phyloP scores from a whole-genome alignment of 1,140 invertebrate species.

The Eurosta solidaginis region DNA sequence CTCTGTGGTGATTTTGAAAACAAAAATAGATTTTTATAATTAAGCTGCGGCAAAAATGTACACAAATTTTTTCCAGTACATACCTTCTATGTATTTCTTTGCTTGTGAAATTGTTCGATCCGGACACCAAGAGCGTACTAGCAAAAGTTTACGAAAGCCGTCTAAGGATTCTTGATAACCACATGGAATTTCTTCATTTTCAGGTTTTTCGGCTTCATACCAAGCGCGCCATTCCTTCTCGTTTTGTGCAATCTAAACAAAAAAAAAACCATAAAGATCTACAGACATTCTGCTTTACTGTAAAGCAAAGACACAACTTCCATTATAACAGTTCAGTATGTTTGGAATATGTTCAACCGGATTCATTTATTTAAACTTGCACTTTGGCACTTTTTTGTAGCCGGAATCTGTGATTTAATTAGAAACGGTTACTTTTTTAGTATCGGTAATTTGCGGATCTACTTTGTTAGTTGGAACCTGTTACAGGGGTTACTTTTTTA shows the following conservation, averaged over 20 bases:
- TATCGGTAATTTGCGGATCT: too few species aligned
- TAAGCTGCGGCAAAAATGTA: too few species aligned
- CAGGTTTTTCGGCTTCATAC: slow-evolving; percentile 94
- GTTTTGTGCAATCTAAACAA: slow-evolving; percentile 75
- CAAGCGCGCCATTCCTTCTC: slow-evolving; percentile 91
- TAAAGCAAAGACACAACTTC: not conserved
- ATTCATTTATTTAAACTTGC: too few species aligned
- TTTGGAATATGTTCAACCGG: too few species aligned
- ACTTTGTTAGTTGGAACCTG: too few species aligned
- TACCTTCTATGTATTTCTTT: slow-evolving; percentile 82
- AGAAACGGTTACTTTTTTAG: too few species aligned
- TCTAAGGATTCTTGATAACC: slow-evolving; percentile 87
- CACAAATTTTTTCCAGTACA: not conserved
- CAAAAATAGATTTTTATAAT: not conserved
- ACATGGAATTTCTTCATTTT: slow-evolving; percentile 89
- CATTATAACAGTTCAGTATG: too few species aligned
- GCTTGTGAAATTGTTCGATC: slow-evolving; percentile 93
- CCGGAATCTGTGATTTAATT: too few species aligned
- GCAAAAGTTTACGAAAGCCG: slow-evolving; percentile 85
- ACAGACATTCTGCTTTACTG: not conserved
- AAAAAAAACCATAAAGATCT: not conserved
- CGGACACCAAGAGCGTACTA: slow-evolving; percentile 94
- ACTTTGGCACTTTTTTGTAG: too few species aligned
- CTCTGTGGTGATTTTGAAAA: slow-evolving; percentile 62
- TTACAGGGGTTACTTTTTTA: too few species aligned